Percentiles rank a stretch among this genome's conserved stretches.
phyloP scores from a whole-genome alignment of 2,888 invertebrate genomes.

The Orgyia antiqua region DNA sequence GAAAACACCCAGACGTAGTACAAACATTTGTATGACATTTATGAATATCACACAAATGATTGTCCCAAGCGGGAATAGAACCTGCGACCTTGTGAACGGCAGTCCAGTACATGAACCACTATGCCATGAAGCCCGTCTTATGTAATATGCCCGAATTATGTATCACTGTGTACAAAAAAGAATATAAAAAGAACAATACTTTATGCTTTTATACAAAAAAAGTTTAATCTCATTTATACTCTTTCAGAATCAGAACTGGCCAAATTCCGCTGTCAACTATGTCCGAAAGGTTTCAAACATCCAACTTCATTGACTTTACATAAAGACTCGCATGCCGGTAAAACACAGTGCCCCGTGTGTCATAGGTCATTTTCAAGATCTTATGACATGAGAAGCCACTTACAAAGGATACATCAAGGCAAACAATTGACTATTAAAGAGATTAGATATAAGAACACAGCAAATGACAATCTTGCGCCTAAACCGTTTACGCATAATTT shows the following conservation, averaged over 20 bases:
- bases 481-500: conserved; percentile 66
- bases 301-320: conserved; percentile 80
- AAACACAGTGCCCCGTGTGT: conserved; percentile 81
- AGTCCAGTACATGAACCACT: no score
- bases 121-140: no score
- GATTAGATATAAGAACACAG: conserved; percentile 63
- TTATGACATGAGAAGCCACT: conserved; percentile 80
- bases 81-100: no score
- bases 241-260: conserved; percentile 76
- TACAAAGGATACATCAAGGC: conserved; percentile 79
- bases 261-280: conserved; percentile 79
- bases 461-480: conserved; percentile 51
- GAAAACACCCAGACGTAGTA: no score
- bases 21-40: no score
- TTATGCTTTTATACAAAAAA: no score
- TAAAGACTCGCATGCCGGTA: conserved; percentile 80
- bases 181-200: no score
- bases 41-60: no score
- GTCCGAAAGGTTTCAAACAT: conserved; percentile 81
- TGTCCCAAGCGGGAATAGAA: no score
- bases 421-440: conserved; percentile 72
- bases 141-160: no score
- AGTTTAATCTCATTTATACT: no score
- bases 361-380: conserved; percentile 79
- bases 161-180: no score